phyloP scores from a whole-genome alignment of 2,113 vertebrate genomes.

The Seriola quinqueradiata region DNA sequence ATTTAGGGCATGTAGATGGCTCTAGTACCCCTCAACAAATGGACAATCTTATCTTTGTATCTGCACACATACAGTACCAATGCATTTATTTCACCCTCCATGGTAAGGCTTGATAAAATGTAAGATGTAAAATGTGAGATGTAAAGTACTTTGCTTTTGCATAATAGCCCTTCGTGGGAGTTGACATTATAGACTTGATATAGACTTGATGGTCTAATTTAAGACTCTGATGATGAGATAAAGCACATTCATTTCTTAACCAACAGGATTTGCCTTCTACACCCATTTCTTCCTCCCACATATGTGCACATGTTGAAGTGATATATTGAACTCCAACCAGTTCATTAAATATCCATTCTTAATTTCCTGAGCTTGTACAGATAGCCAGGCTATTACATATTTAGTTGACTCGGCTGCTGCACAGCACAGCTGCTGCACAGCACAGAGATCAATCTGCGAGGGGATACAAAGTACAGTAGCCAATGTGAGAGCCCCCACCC shows the following conservation, averaged over 20 bases:
- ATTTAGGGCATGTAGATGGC: constrained; percentile 7
- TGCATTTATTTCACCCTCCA: constrained; percentile 24
- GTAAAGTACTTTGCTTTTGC: constrained; percentile 20
- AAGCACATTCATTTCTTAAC: constrained; percentile 48
- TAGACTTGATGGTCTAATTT: constrained; percentile 49
- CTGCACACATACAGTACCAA: neutral
- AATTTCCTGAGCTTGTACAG: constrained; percentile 69
- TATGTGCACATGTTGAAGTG: constrained; percentile 47
- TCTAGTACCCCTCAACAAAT: constrained; percentile 7
- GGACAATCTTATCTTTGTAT: constrained; percentile 39
- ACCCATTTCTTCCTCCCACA: constrained; percentile 51
- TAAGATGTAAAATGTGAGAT: constrained; percentile 9
- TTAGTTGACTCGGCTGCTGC: constrained; percentile 54
- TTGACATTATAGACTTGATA: constrained; percentile 22
- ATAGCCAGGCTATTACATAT: constrained; percentile 67
- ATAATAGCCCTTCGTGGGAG: constrained; percentile 17
- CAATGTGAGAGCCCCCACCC: constrained; percentile 20
- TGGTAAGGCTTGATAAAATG: constrained; percentile 21
- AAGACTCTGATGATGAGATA: constrained; percentile 44
- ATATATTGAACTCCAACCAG: constrained; percentile 61
- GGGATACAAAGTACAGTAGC: constrained; percentile 31
- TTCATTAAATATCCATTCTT: constrained; percentile 80
- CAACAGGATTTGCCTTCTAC: constrained; percentile 38
- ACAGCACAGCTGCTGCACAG: constrained; percentile 38
- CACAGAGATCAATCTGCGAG: constrained; percentile 56